phyloP scores from a whole-genome alignment of 1,140 invertebrate genomes.

The Ectropis grisescens region DNA sequence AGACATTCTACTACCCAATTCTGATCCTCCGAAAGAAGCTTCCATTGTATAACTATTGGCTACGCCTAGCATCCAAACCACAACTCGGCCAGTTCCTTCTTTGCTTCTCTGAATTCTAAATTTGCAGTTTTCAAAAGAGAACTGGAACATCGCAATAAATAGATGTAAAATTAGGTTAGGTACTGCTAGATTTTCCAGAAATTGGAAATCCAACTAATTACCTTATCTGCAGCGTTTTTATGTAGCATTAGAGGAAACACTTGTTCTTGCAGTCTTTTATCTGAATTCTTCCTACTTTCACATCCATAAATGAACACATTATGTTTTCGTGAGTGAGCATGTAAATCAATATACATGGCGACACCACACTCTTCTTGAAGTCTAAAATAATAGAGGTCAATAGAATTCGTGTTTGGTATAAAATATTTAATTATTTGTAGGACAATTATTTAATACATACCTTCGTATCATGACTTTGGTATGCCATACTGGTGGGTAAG shows the following conservation, averaged over 20 bases:
- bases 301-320: constrained; percentile 98
- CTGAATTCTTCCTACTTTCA: constrained; percentile 85
- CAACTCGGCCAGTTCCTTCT: constrained; percentile 93
- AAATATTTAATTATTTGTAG: no score
- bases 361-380: constrained; percentile 93
- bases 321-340: constrained; percentile 94
- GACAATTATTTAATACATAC: constrained; percentile 44
- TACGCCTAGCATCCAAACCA: constrained; percentile 95
- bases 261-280: constrained; percentile 87
- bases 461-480: constrained; percentile 89
- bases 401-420: no score
- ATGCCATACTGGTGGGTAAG: constrained; percentile 95
- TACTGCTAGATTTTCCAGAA: no score
- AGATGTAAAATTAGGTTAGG: no score
- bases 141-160: constrained; percentile 80
- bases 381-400: constrained; percentile 51
- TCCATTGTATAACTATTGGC: constrained; percentile 96
- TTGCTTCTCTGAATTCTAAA: constrained; percentile 93
- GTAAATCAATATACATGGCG: constrained; percentile 94
- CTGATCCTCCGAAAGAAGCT: constrained; percentile 92
- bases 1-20: constrained; percentile 80
- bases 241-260: constrained; percentile 93
- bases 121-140: constrained; percentile 94
- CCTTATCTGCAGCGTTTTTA: constrained; percentile 93
- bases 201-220: constrained; percentile 40